Evolutionary conservation across 2,113 vertebrate species (phyloP), one percentile per base, ranked within the genome.

Genomic region (Morone saxatilis): DNA sequence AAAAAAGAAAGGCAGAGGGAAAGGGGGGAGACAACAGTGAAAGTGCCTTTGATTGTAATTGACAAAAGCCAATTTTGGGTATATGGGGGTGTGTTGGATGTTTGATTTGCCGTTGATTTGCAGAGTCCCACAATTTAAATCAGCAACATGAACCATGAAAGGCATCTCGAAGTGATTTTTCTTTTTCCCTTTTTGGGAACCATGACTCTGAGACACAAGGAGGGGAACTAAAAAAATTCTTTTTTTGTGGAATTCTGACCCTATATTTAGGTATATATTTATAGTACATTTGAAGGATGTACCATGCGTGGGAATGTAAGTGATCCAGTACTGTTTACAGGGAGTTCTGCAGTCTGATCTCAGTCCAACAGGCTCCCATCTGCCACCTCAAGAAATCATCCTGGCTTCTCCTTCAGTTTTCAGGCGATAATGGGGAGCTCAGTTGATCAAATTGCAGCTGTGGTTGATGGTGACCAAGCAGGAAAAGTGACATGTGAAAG

Each of bases 1-100:
- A 41, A 25, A 7, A 71, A 40, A 53, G 68, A 45, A 56, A 56
- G 12, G 59, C 17, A 78, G 22, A 67, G 56, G 45, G 61, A 76
- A 84, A 61, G 59, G 94, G 16, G 92, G 89, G 88, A n/a, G n/a
- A 78, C 22, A 78, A 66, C 61, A 95, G 95, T 95, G 96, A 96
- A 96, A 96, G 94, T 94, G 93, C 57, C 79, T 96, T 96, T 97
- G 96, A 98, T 97, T 97, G 95, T 97, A 98, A 98, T 97, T 96
- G 97, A 97, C 96, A 95, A 96, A 94, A 96, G 95, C 94, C 94
- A 91, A 25, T 97, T 97, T 96, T 94, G 95, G 95, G 95, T 95
- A 94, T 61, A 92, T 94, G 94, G 71, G 88, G 94, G 95, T 71
- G 78, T 84, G 48, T 16, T 94, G 94, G 95, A 84, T 92, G 95